Percentiles rank a stretch among this genome's conserved stretches.
phyloP scores from a whole-genome alignment of 2,113 vertebrate species.

The Nipponia nippon region DNA sequence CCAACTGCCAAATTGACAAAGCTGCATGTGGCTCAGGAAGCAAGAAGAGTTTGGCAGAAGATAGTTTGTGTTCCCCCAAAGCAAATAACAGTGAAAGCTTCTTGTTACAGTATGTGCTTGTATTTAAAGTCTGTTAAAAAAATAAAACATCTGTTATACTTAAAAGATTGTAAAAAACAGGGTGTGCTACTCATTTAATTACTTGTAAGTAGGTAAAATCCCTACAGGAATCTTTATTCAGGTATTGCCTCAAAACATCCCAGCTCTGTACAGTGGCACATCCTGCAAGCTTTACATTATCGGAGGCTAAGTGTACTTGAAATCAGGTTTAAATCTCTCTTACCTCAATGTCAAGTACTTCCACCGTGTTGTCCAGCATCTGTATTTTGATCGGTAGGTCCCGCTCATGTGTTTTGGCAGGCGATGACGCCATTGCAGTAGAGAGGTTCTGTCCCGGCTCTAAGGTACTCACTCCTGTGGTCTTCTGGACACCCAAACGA shows the following conservation, averaged over 20 bases:
- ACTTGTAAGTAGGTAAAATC: neutral
- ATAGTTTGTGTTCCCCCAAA: neutral
- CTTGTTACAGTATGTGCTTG: neutral
- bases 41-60: neutral
- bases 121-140: neutral
- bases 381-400: conserved; percentile 79
- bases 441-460: conserved; percentile 83
- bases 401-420: conserved; percentile 48
- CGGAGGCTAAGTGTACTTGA: neutral
- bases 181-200: neutral
- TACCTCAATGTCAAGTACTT: conserved; percentile 86
- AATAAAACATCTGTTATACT: neutral
- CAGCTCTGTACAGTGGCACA: neutral
- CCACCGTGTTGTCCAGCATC: conserved; percentile 85
- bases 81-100: neutral
- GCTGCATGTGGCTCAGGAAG: neutral
- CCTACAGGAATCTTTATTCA: neutral
- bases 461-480: conserved; percentile 84
- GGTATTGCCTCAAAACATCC: rapidly evolving
- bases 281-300: neutral
- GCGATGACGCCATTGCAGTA: conserved; percentile 32
- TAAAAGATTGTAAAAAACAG: neutral
- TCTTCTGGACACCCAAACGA: conserved; percentile 82
- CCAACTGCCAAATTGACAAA: neutral
- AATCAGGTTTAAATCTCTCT: conserved; percentile 20